Conservation (phyloP, 2,113 vertebrate genomes). For the Aphyosemion australe region DNA sequence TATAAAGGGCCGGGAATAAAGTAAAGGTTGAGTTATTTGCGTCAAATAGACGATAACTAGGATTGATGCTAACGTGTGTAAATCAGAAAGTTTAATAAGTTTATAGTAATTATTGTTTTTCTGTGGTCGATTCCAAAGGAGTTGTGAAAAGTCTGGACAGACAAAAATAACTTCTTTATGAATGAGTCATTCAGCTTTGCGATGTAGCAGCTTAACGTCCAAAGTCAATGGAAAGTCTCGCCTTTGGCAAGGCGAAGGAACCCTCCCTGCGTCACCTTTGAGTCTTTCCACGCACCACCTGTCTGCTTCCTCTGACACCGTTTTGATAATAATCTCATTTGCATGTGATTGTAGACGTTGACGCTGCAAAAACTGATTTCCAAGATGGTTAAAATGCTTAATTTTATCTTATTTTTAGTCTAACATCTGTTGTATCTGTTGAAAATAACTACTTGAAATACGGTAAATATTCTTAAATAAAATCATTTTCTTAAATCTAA, state of each 20-base stretch:
- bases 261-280: conserved; percentile 33
- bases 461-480: no score
- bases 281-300: conserved; percentile 23
- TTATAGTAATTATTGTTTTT: no score
- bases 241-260: not conserved
- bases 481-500: no score
- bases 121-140: not conserved
- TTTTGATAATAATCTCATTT: not conserved
- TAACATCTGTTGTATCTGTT: no score
- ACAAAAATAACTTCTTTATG: not conserved
- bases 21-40: no score
- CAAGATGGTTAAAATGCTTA: no score
- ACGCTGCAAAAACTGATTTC: no score
- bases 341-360: no score
- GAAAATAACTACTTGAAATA: no score
- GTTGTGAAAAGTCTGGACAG: not conserved
- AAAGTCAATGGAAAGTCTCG: conserved; percentile 31
- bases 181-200: conserved; percentile 31
- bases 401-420: no score
- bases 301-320: conserved; percentile 7
- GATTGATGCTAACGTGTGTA: not conserved
- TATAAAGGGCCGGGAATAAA: no score
- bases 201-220: not conserved
- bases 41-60: not conserved
- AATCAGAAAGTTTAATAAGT: no score